Percentiles rank a stretch among this genome's conserved stretches.
Conservation (phyloP, 2,797 vertebrate genomes). For the Chiroxiphia lanceolata region DNA sequence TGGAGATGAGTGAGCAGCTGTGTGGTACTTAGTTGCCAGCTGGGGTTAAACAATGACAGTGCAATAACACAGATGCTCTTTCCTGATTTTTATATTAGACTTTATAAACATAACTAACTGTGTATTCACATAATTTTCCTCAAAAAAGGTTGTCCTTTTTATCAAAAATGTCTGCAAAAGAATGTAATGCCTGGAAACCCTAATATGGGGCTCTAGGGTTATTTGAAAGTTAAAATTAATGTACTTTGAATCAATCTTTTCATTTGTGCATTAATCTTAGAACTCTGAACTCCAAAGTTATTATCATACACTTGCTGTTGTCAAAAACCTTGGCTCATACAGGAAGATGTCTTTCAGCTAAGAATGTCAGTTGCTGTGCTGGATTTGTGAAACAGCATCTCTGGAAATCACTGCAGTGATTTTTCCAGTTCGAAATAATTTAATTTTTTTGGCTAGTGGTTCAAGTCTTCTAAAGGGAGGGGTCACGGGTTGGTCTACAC, state of each 20-base stretch:
- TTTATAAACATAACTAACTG: not conserved
- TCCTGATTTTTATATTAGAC: not conserved
- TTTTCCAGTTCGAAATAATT: not conserved
- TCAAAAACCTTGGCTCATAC: not conserved
- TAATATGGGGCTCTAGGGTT: not conserved
- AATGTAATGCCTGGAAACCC: not conserved
- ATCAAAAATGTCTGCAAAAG: not conserved
- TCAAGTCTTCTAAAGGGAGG: not conserved
- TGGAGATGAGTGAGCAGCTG: not conserved
- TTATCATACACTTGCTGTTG: not conserved
- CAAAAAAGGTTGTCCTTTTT: not conserved
- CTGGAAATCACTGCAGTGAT: not conserved
- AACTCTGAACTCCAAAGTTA: not conserved
- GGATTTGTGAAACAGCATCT: not conserved
- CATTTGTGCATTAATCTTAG: not conserved
- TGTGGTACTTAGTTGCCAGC: not conserved
- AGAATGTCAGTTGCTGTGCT: not conserved
- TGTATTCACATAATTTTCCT: not conserved
- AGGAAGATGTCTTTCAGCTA: not conserved
- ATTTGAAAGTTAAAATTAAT: not conserved
- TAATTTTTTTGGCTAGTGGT: not conserved
- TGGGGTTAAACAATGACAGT: not conserved
- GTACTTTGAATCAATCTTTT: not conserved
- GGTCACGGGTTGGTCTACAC: not conserved
- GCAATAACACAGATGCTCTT: not conserved